Percentiles rank a stretch among this genome's conserved stretches.
Conservation (phyloP, 1,140 invertebrate genomes). For the Periplaneta americana region DNA sequence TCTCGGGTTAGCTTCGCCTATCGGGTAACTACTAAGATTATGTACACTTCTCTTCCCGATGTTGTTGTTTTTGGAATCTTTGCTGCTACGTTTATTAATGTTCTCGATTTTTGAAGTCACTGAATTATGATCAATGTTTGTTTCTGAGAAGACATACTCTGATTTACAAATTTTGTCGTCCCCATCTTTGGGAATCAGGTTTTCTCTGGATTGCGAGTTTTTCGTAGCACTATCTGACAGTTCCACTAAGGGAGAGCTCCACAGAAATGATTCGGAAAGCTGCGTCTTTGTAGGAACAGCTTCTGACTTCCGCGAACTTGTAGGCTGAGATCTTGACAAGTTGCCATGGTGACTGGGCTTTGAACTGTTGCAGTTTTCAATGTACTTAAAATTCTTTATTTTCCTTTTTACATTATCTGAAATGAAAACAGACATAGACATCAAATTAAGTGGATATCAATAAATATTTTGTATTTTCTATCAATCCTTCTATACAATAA, state of each 20-base stretch:
- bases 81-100: not conserved
- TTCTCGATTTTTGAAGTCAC: not conserved
- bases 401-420: conserved; percentile 2
- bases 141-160: conserved; percentile 13
- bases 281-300: not conserved
- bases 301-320: not conserved
- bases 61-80: conserved; percentile 1
- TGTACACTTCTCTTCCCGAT: not conserved
- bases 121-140: not conserved
- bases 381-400: not conserved
- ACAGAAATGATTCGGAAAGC: conserved; percentile 2
- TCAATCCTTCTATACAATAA: no score
- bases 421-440: not conserved
- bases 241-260: not conserved
- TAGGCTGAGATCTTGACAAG: not conserved
- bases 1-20: not conserved
- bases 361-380: conserved; percentile 2
- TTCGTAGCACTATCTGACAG: not conserved
- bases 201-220: not conserved
- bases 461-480: no score
- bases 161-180: conserved; percentile 1
- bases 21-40: not conserved
- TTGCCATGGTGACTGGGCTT: not conserved
- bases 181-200: not conserved
- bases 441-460: no score